Evolutionary conservation across 2,888 invertebrate genomes (phyloP), one percentile per base, ranked within the genome.

Genomic region (Parnassius glacialis): DNA sequence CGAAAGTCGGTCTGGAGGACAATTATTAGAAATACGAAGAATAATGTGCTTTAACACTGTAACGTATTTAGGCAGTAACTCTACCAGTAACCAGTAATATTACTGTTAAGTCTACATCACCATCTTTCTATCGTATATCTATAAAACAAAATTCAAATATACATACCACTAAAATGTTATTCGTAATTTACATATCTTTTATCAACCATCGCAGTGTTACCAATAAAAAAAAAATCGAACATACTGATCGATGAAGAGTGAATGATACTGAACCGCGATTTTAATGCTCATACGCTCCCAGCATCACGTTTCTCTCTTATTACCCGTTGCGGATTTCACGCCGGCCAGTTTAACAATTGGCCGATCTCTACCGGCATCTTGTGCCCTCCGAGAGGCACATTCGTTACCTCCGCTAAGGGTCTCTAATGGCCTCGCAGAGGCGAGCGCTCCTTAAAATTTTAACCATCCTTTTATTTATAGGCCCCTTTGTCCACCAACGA

Each of bases 391-490:
- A 67, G 70, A 68, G 77, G 78, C 84, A 79, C 82, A 48, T 48
- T 84, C 81, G 83, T 83, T 84, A 82, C 78, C 68, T 68, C 71
- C 82, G 79, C 84, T 89, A 88, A 89, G 89, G 89, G 89, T 74
- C 90, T 82, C 84, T 90, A 90, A 90, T 88, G 82, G 90, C 81
- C 76, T 71, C 79, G 76, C 13, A 13, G 75, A 76, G 79, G 78
- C 76, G 74, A 75, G 67, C 72, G 84, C 74, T 84, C 89, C 87
- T 90, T 89, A 87, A 89, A 90, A 87, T 87, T 88, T 90, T 86
- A 87, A 87, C 83, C 81, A 72, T 78, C 80, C 80, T 83, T 84
- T 90, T 89, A 89, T 90, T 90, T 90, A 90, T 86, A 76, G 80
- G 73, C 77, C 78, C 83, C 79, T 84, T 85, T 80, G 83, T 82